Base-by-base conservation (phyloP, 2,113 vertebrate species). In the Crotophaga sulcirostris region DNA sequence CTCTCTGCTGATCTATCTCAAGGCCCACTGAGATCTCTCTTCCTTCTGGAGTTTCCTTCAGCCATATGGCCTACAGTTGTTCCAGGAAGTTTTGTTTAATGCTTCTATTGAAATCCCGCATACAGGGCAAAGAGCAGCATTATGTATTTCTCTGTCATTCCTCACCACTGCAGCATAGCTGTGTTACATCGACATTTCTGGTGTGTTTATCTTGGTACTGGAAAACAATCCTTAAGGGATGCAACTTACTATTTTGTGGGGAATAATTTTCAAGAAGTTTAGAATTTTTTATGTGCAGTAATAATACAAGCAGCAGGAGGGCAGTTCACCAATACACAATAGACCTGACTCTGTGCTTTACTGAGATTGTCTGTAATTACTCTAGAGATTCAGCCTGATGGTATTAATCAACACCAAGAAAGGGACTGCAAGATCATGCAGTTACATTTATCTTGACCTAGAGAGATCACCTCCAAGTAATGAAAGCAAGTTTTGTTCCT, bases 391-490 rank as follows among this genome's bases (percentile, higher is more conserved):
- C 77, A 84, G 66, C 44, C 44, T 72, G 66, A 64, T 55, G 29
- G n/a, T 75, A 55, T 77, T 92, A 89, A 88, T 73, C 68, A 78
- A 52, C 56, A 75, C 18, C 13, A 81, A 42, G 56, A 83, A 91
- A 88, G 33, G 13, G 33, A 86, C 45, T 2, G 3, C 20, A 74
- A 78, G 73, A 81, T 78, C 72, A 74, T 23, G 24, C 13, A 34
- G 21, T 7, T 89, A 52, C 29, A 55, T 75, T 92, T 75, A 84
- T 68, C 52, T 87, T 89, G 73, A 92, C 60, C 76, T 81, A 68
- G 47, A 94, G 36, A 87, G 55, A 94, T 56, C 68, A 90, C 66
- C 69, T 92, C 79, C 60, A 84, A 74, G 25, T 78, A 92, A 94
- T 60, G 86, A 95, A 94, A 86, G 59, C 49, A 74, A 72, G 31